phyloP scores from a whole-genome alignment of 2,797 vertebrate species.

The Diglossa cyanea region DNA sequence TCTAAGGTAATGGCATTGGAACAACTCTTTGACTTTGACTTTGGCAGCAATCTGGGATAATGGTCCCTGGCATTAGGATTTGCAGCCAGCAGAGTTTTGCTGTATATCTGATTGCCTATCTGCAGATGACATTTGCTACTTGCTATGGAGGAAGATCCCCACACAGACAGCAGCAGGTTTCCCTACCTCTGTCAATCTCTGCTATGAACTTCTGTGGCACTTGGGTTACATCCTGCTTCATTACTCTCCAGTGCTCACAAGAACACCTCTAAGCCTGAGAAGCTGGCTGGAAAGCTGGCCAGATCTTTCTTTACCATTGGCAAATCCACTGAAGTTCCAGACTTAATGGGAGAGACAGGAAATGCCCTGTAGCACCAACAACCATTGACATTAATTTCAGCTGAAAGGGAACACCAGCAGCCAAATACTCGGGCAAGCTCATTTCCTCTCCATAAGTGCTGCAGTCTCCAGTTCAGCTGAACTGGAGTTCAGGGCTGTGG shows the following conservation, averaged over 20 bases:
- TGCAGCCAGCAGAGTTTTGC: not conserved
- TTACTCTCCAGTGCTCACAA: not conserved
- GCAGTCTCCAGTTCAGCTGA: not conserved
- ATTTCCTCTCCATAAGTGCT: conserved; percentile 21
- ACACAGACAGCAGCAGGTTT: not conserved
- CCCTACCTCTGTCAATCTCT: not conserved
- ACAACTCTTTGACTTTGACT: not conserved
- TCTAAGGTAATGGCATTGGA: not conserved
- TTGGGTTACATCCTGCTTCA: not conserved
- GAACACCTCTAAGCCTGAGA: not conserved
- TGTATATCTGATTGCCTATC: not conserved
- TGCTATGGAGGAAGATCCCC: not conserved
- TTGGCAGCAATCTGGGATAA: not conserved
- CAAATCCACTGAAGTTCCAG: conserved; percentile 12
- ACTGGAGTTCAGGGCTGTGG: not conserved
- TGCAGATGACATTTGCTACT: not conserved
- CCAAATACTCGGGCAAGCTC: not conserved
- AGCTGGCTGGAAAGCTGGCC: conserved; percentile 1
- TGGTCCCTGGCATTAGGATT: not conserved
- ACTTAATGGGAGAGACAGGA: not conserved
- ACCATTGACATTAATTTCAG: not conserved
- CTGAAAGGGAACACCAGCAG: not conserved
- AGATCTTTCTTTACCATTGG: conserved; percentile 5
- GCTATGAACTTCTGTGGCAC: not conserved
- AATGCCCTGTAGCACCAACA: conserved; percentile 45